Percentiles rank a stretch among this genome's conserved stretches.
Conservation (phyloP, 2,888 invertebrate species). For the Hybos culiciformis region DNA sequence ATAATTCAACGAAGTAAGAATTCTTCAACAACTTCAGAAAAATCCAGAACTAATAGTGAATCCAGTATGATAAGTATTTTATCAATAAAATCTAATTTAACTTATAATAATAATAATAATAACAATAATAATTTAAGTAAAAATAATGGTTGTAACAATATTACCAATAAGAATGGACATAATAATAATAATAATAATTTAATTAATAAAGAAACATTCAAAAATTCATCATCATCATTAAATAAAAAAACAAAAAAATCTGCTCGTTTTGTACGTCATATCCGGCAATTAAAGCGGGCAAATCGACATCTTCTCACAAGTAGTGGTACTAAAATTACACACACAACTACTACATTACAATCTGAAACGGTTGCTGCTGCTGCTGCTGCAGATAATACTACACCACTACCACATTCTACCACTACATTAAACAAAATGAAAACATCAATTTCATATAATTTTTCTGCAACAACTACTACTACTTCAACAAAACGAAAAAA, state of each 20-base stretch:
- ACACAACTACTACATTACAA: neutral
- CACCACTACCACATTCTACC: conserved; percentile 16
- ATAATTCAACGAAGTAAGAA: no score
- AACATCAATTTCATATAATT: conserved; percentile 12
- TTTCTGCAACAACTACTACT: conserved; percentile 11
- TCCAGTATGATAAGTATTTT: no score
- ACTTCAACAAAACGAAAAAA: conserved; percentile 2
- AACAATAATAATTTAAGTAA: no score
- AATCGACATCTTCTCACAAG: conserved; percentile 33
- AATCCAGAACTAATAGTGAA: no score
- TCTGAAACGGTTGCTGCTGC: no score
- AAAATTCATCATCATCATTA: conserved; percentile 12
- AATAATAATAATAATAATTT: no score
- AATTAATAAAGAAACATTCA: conserved; percentile 14
- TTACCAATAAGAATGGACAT: no score
- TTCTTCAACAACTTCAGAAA: no score
- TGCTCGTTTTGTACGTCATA: conserved; percentile 23
- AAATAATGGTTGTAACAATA: no score
- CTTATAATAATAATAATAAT: no score
- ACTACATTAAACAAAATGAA: conserved; percentile 3
- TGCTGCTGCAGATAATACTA: conserved; percentile 24
- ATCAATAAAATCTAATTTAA: no score
- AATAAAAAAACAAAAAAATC: no score
- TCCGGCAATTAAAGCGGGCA: conserved; percentile 31
- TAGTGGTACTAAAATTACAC: conserved; percentile 23